These are phyloP conservation scores for Coptotermes formosanus DNA, from an alignment of 1,140 invertebrate species.

Conservation along the genomic window DNA sequence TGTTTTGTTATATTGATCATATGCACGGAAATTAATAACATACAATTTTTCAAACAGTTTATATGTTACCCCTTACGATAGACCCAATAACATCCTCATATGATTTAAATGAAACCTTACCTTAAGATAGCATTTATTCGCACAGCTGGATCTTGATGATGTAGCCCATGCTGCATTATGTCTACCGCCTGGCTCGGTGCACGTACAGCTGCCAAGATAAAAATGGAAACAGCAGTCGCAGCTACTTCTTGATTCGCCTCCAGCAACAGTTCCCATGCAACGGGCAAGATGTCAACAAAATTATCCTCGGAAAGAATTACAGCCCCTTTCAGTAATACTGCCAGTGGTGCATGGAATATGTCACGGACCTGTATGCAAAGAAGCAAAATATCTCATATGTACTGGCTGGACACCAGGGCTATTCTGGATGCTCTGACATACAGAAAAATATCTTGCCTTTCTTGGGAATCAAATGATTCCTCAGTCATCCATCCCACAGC, in stretches of 20 bases:
- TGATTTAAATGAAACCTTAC: conserved; percentile 46
- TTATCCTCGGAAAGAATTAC: conserved; percentile 85
- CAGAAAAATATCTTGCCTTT: no score
- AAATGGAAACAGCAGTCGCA: conserved; percentile 81
- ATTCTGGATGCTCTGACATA: no score
- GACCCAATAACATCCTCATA: neutral
- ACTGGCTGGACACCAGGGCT: no score
- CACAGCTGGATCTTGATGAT: conserved; percentile 73
- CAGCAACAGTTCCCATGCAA: conserved; percentile 91
- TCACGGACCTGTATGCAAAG: conserved; percentile 62
- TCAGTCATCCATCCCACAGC: no score
- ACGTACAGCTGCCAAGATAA: conserved; percentile 88
- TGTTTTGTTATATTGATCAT: no score
- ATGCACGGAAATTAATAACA: no score
- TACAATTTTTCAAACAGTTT: neutral
- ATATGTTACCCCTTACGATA: neutral
- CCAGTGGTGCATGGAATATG: conserved; percentile 87
- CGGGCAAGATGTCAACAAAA: conserved; percentile 82
- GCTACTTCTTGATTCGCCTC: conserved; percentile 77
- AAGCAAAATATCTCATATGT: neutral
- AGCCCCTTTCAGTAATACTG: conserved; percentile 87
- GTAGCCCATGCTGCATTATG: conserved; percentile 83
- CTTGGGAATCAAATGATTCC: no score
- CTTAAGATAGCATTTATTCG: conserved; percentile 79
- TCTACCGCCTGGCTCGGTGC: conserved; percentile 82